Base-by-base conservation (phyloP, 2,797 vertebrate genomes). In the Cynodonichthys magdalenae region DNA sequence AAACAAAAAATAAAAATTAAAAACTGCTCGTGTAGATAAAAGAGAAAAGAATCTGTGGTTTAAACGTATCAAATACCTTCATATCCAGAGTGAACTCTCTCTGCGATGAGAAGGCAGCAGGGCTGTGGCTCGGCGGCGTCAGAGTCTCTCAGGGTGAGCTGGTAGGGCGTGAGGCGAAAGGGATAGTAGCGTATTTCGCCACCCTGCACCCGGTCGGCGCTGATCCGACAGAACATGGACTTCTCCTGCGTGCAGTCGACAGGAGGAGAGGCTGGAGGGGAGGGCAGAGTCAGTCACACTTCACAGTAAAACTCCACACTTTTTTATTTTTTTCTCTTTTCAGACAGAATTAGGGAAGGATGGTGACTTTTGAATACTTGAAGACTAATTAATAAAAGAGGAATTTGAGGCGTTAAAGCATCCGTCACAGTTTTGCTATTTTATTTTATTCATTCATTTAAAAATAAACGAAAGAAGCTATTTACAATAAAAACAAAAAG, bases 221-320 rank as follows among this genome's bases (percentile, higher is more conserved):
- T 95, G 81, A 99, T 95, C 31, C 96, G 92, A 75, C 96, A 98
- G 94, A 97, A 98, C 89, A 99, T 97, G 71, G 95, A 94, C 72
- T 97, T 98, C 92, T 95, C 95, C 63, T 94, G 94, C 8, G 94
- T 92, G 69, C 85, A 93, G 34, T 96, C 94, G 29, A 87, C 89
- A 0, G 90, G 84, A 9, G 95, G 91, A 9, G 93, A 92, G 24
- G 86, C 64, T 83, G 78, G 2, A 46, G 42, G 39, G 55, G 67
- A 74, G 52, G 74, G n/a, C 2, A 10, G 5, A 62, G 39, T 66
- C 15, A 46, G 56, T 53, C 8, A 49, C 48, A 34, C 12, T 9
- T n/a, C 10, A 44, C 8, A 19, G 15, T 29, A 11, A n/a, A 45
- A 12, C 9, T 6, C 1, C 24, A 2, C 11, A 2, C 5, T 4